These are phyloP conservation scores for Pseudachorutes palmiensis DNA, from an alignment of 1,140 invertebrate genomes.

Conservation along the genomic window DNA sequence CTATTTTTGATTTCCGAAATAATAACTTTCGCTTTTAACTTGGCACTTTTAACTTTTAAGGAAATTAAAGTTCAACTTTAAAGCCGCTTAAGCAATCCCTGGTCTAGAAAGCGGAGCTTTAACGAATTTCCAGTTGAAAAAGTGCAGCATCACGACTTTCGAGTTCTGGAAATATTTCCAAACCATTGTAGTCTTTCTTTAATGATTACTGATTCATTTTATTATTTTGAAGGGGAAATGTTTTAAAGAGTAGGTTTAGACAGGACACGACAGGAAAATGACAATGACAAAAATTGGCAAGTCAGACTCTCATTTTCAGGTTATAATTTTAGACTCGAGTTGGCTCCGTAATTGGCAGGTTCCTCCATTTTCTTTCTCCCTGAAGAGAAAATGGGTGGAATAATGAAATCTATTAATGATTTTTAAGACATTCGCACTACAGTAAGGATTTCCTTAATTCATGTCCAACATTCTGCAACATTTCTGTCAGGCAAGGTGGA, in stretches of 20 bases:
- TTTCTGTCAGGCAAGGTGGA: no score
- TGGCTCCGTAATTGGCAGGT: not conserved
- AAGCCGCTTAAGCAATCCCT: no score
- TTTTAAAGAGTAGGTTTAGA: not conserved
- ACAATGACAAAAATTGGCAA: constrained; percentile 9
- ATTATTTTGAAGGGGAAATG: not conserved
- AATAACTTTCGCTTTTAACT: no score
- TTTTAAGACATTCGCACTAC: not conserved
- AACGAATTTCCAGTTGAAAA: no score
- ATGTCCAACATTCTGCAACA: not conserved
- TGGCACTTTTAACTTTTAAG: no score
- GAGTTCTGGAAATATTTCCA: no score
- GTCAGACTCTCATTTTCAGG: not conserved
- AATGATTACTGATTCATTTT: no score
- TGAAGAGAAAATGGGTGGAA: not conserved
- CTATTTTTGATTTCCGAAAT: not conserved
- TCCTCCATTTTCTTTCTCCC: not conserved
- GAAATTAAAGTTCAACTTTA: no score
- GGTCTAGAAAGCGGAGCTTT: no score
- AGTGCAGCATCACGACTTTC: no score
- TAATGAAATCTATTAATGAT: constrained; percentile 9
- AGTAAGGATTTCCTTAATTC: not conserved
- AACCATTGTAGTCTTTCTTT: no score
- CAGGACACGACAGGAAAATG: not conserved
- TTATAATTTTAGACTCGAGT: not conserved